Percentiles rank a stretch among this genome's conserved stretches.
Conservation (phyloP, 2,888 invertebrate species). For the Agonopterix heracliana region DNA sequence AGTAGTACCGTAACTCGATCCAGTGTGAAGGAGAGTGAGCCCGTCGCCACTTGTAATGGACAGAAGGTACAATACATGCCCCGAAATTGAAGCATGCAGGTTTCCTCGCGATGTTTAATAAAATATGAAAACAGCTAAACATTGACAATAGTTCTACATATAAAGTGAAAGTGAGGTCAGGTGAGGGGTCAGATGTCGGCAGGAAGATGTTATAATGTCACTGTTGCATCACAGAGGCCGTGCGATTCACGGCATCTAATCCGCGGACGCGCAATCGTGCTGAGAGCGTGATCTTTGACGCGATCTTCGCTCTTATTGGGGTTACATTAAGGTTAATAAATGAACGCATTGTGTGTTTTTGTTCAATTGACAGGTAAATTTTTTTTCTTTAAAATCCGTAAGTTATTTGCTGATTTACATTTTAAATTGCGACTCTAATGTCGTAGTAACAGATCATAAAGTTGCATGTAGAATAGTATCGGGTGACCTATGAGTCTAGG, state of each 20-base stretch:
- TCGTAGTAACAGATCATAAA: no score
- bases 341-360: no score
- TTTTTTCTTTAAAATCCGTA: no score
- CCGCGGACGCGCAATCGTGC: conserved; percentile 1
- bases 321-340: no score
- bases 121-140: background rate
- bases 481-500: conserved; percentile 13
- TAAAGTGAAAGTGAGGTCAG: background rate
- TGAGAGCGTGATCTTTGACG: conserved; percentile 24
- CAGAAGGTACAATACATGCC: no score
- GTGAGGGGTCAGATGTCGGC: conserved; percentile 7
- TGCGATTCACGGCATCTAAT: conserved; percentile 3
- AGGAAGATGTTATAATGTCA: conserved; percentile 20
- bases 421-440: no score
- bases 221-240: conserved; percentile 28
- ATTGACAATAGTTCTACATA: background rate
- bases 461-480: background rate
- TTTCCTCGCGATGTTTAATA: no score
- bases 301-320: background rate
- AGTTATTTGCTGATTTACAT: no score
- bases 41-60: no score
- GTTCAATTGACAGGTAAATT: background rate
- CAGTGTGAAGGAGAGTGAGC: no score
- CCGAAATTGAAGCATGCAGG: no score
- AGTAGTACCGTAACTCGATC: no score